Conservation (phyloP, 2,888 invertebrate species). For the Pammene fasciana region DNA sequence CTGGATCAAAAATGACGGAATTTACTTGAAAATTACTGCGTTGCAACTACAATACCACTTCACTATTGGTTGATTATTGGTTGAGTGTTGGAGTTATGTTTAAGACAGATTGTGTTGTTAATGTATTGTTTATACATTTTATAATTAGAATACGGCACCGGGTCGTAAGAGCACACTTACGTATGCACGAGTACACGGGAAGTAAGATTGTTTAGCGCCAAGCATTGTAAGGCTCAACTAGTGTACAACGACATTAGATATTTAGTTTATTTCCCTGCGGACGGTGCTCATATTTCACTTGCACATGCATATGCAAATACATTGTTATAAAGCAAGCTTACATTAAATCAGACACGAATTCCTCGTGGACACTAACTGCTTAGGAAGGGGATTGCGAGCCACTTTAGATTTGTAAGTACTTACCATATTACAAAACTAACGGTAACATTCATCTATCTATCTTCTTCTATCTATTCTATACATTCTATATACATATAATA, state of each 20-base stretch:
- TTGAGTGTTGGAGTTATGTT: no score
- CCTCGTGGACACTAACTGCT: slow-evolving; percentile 12
- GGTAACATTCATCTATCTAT: not conserved
- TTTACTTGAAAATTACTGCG: no score
- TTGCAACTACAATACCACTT: no score
- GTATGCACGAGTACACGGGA: not conserved
- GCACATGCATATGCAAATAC: slow-evolving; percentile 51
- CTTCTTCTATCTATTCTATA: no score
- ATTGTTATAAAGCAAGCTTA: slow-evolving; percentile 48
- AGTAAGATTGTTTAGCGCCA: slow-evolving; percentile 31
- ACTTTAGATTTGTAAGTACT: not conserved
- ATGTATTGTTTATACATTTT: no score
- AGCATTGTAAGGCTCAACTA: slow-evolving; percentile 46
- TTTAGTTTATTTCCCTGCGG: slow-evolving; percentile 64
- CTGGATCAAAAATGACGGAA: no score
- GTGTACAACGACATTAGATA: slow-evolving; percentile 52
- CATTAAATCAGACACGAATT: slow-evolving; percentile 36
- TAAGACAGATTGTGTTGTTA: no score
- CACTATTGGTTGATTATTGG: no score
- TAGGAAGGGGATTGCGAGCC: not conserved
- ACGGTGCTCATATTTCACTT: slow-evolving; percentile 54
- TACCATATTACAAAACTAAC: not conserved
- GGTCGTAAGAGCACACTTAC: no score
- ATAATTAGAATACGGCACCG: no score
- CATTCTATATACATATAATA: no score